phyloP scores from a whole-genome alignment of 2,888 invertebrate species.

The Spodoptera picta region DNA sequence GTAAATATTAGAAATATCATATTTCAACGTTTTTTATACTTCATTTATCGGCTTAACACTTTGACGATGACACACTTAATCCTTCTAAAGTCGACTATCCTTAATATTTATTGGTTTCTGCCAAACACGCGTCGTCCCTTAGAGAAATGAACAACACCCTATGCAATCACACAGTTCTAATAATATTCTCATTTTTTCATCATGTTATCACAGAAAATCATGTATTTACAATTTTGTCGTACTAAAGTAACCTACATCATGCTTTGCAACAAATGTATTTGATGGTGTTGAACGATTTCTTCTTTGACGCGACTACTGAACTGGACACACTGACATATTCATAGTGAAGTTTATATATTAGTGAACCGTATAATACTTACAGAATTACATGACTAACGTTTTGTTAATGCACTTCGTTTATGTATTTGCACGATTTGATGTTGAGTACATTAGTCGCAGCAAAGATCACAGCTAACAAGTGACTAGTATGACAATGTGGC shows the following conservation, averaged over 20 bases:
- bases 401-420: constrained; percentile 15
- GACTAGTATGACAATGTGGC: constrained; percentile 71
- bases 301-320: constrained; percentile 68
- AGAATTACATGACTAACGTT: constrained; percentile 28
- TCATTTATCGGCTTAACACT: constrained; percentile 12
- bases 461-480: constrained; percentile 66
- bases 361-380: constrained; percentile 24
- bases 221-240: constrained; percentile 89
- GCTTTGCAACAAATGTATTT: constrained; percentile 79
- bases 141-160: constrained; percentile 83
- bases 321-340: not conserved
- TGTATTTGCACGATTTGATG: constrained; percentile 25
- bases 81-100: constrained; percentile 36
- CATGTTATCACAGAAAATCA: constrained; percentile 90
- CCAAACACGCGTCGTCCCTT: constrained; percentile 75
- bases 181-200: constrained; percentile 82
- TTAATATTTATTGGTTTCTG: constrained; percentile 55
- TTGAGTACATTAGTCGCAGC: constrained; percentile 63
- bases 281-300: constrained; percentile 73
- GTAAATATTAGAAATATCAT: constrained; percentile 25
- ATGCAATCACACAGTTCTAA: constrained; percentile 88
- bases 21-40: constrained; percentile 14
- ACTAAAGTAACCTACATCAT: constrained; percentile 84
- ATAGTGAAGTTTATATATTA: constrained; percentile 15
- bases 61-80: constrained; percentile 40